Evolutionary conservation across 2,113 vertebrate species (phyloP).

Genomic region (Benitochromis conjunctus): DNA sequence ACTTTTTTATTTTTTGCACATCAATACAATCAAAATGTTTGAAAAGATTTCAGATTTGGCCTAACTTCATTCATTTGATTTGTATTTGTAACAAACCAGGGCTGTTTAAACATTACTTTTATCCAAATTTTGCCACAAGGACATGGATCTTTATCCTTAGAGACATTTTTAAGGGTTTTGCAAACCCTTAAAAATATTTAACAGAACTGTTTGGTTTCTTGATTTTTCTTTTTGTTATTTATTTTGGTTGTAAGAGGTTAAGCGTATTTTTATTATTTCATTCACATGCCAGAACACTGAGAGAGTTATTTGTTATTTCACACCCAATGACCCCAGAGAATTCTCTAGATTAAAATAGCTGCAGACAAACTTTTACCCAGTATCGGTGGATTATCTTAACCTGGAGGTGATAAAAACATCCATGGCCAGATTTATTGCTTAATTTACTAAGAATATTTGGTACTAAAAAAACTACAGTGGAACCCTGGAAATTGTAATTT

Average conservation of each 20-base stretch:
- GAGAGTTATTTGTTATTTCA: neutral
- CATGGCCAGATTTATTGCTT: neutral
- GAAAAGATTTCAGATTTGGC: neutral
- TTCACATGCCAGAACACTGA: neutral
- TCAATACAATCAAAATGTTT: neutral
- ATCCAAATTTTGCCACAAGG: neutral
- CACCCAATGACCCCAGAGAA: neutral
- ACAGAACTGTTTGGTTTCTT: fast-evolving
- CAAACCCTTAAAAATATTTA: neutral
- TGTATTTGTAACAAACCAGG: neutral
- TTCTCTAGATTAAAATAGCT: neutral
- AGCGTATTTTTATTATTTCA: neutral
- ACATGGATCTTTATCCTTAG: neutral
- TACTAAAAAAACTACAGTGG: neutral
- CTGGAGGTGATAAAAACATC: neutral
- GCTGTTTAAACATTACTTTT: neutral
- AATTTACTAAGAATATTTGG: neutral
- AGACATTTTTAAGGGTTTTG: neutral
- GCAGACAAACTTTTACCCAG: neutral
- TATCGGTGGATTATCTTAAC: neutral
- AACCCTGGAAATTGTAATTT: too few species aligned
- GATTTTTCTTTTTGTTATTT: neutral
- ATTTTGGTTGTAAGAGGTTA: neutral
- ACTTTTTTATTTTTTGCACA: neutral
- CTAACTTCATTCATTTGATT: neutral